Evolutionary conservation across 2,888 invertebrate species (phyloP), one percentile per base, ranked within the genome.

Genomic region (Drosophila algonquin): DNA sequence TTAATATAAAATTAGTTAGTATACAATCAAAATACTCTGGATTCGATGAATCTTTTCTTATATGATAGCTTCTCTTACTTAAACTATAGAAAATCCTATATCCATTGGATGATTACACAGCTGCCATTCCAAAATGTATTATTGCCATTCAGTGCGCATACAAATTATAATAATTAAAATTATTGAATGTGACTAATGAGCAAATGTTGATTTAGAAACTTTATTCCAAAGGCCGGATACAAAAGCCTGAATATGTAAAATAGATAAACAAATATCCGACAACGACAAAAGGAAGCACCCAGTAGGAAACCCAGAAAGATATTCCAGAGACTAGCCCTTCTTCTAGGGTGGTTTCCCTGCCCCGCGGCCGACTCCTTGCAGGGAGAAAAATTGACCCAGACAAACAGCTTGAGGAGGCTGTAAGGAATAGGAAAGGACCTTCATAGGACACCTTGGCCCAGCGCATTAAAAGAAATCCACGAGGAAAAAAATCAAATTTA

Each of bases 111-210:
- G 27, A 45, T 45, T 56, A 21, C n/a, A 45, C 77, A 83, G 74
- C 80, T 83, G 79, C 59, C 24, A 10, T 50, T 21, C 3, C 12
- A 27, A 3, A 1, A 10, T 18, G 9, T 48, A 5, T n/a, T 9
- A 7, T 60, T 44, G 2, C 8, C 46, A 16, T 68, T 46, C 12
- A 46, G n/a, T 7, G n/a, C 40, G 16, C 32, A 55, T 62, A 55
- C 45, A 59, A 74, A 77, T 77, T 72, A 72, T 30, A 59, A 77
- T 76, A 81, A 75, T 87, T 76, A 77, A 72, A 87, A 75, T 87
- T 87, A 87, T 85, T 80, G 78, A 78, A 76, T 73, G 74, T 72
- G 71, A 85, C 89, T 90, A 88, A 89, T 89, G 84, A 82, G 73
- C 80, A 83, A 89, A 90, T 90, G 89, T 89, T 89, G 77, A 86